A percentile compares a stretch with the other conserved stretches of the same genome.
These are phyloP conservation scores for Drosophila koepferae DNA, from an alignment of 2,888 invertebrate species.

Conservation along the genomic window DNA sequence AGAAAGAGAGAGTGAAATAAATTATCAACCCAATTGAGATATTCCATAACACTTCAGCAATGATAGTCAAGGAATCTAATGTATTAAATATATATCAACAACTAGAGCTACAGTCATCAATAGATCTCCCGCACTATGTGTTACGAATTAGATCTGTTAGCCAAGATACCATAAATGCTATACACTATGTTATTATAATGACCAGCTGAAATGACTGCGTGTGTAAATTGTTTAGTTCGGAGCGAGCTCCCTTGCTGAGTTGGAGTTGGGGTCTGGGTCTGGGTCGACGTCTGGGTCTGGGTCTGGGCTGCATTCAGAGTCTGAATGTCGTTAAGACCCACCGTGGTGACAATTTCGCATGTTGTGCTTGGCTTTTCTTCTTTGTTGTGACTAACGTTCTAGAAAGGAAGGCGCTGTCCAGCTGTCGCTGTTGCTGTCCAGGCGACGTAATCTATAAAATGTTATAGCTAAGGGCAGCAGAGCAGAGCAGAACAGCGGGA, in stretches of 20 bases:
- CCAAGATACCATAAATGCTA: neutral
- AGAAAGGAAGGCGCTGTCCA: conserved; percentile 25
- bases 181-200: conserved; percentile 59
- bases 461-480: conserved; percentile 9
- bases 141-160: neutral
- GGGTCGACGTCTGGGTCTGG: conserved; percentile 10
- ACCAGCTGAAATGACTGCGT: conserved; percentile 44
- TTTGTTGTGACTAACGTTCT: conserved; percentile 40
- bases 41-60: neutral
- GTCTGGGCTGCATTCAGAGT: conserved; percentile 4
- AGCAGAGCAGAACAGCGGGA: conserved; percentile 2
- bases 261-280: conserved; percentile 15
- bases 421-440: conserved; percentile 16
- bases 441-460: conserved; percentile 11
- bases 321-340: conserved; percentile 33
- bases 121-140: neutral
- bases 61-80: neutral
- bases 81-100: neutral
- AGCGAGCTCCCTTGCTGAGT: conserved; percentile 9
- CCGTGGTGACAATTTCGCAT: conserved; percentile 18
- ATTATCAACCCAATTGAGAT: neutral
- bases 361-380: conserved; percentile 7
- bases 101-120: neutral
- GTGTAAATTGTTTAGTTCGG: conserved; percentile 40
- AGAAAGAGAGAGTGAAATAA: no score